Evolutionary conservation across 1,140 invertebrate species (phyloP).

Genomic region (Drosophila jambulina): DNA sequence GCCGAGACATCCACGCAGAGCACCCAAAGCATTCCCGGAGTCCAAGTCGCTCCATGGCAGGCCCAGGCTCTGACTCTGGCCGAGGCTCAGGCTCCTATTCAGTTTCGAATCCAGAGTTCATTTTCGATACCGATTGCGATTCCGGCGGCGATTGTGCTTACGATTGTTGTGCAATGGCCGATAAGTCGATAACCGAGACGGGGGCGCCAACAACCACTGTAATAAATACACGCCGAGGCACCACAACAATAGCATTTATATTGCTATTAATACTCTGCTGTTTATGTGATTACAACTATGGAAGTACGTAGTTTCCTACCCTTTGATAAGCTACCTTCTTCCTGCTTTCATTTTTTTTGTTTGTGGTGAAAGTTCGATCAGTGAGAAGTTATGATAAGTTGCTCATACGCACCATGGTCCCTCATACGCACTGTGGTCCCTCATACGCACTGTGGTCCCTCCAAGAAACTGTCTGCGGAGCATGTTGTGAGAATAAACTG

Average conservation of each 20-base stretch:
- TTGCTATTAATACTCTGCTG: constrained; percentile 75
- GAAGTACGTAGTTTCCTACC: constrained; percentile 55
- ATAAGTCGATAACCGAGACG: constrained; percentile 60
- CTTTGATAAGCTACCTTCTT: no score
- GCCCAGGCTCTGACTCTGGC: constrained; percentile 2
- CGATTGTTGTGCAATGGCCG: constrained; percentile 73
- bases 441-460: no score
- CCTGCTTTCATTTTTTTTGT: constrained; percentile 9
- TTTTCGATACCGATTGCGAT: constrained; percentile 12
- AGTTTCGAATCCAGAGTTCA: not conserved
- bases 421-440: no score
- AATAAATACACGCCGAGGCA: constrained; percentile 60
- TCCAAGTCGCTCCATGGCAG: constrained; percentile 15
- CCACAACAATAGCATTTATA: constrained; percentile 68
- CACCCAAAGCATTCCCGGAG: constrained; percentile 7
- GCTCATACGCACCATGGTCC: constrained; percentile 16
- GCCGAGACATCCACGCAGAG: constrained; percentile 51
- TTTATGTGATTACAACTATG: constrained; percentile 80
- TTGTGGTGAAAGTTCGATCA: constrained; percentile 23
- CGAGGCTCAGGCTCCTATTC: not conserved
- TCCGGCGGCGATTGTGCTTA: constrained; percentile 36
- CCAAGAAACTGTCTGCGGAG: not conserved
- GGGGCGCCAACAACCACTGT: constrained; percentile 35
- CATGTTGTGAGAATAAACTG: not conserved
- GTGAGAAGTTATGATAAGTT: not conserved